Evolutionary conservation across 2,888 invertebrate species (phyloP), one percentile per base, ranked within the genome.

Genomic region (Bombyx huttoni): DNA sequence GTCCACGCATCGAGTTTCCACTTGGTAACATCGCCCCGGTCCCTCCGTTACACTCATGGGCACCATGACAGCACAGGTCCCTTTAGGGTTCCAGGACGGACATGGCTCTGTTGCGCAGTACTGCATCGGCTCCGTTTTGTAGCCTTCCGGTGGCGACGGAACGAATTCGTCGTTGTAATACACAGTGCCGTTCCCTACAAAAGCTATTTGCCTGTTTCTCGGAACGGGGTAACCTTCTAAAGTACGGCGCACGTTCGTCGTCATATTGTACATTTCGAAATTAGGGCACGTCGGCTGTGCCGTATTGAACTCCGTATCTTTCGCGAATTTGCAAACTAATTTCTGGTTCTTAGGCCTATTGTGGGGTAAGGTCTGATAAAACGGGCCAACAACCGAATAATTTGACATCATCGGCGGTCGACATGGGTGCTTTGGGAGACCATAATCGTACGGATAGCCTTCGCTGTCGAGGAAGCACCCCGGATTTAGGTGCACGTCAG

Each of bases 381-480:
- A 93, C 3, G 87, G 81, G 0, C 87, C 84, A 13, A 82, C 78
- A 10, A 82, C 77, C 0, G 85, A 76, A 58, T 84, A 85, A 66
- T 86, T 86, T 8, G 85, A 78, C 74, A 85, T 81, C 56, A 86
- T 75, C 8, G 88, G 81, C 46, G 84, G 77, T 53, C 89, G 77
- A 62, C 79, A 85, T 10, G 89, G 84, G 55, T 92, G 88, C 68
- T 93, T 94, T 1, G 94, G 94, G 48, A 94, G 81, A 14, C 94
- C 94, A 65, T 93, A 94, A 73, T 94, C 94, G 55, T 94, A 89
- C 8, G 95, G 95, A 68, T 93, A 93, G n/a, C 93, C 94, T 58
- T 95, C 95, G 59, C 91, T 91, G 61, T 94, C 93, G 61, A 94
- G 81, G 71, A 94, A 93, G 68, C 92, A 92, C n/a, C 93, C 92